These are phyloP conservation scores for Ischnura elegans DNA, from an alignment of 2,888 invertebrate species.

Conservation along the genomic window DNA sequence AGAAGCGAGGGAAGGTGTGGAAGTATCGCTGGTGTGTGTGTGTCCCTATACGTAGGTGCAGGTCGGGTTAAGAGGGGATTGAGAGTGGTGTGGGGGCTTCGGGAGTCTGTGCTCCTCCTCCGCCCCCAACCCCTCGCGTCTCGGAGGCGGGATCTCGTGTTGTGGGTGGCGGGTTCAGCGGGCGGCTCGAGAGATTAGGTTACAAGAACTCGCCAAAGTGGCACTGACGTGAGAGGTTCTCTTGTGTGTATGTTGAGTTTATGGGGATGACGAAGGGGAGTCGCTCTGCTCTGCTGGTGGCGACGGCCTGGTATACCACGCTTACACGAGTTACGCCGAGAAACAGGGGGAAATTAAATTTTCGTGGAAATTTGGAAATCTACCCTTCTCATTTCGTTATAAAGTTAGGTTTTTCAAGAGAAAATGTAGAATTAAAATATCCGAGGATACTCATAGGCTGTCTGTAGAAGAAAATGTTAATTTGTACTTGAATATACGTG, in stretches of 20 bases:
- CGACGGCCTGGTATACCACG: neutral
- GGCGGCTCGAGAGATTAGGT: conserved; percentile 39
- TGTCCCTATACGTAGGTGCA: neutral
- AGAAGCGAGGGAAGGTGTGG: neutral
- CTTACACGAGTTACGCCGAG: too few relatives aligned
- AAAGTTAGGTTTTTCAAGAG: too few relatives aligned
- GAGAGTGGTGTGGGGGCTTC: too few relatives aligned
- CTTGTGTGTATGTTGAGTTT: neutral
- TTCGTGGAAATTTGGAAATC: too few relatives aligned
- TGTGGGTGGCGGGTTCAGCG: neutral
- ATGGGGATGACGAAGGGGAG: neutral
- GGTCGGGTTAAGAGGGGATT: neutral
- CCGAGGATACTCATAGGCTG: too few relatives aligned
- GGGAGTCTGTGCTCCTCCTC: neutral
- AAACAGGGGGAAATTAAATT: too few relatives aligned
- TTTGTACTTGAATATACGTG: too few relatives aligned
- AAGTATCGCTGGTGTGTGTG: neutral
- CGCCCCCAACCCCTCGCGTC: neutral
- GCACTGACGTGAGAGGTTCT: conserved; percentile 24
- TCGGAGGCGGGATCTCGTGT: neutral
- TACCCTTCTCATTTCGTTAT: too few relatives aligned
- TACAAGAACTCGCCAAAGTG: conserved; percentile 52
- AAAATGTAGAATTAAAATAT: too few relatives aligned
- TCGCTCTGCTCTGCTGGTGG: conserved; percentile 43
- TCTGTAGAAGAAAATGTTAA: too few relatives aligned